These are phyloP conservation scores for Alligator sinensis DNA, from an alignment of 2,113 vertebrate genomes.

Conservation along the genomic window DNA sequence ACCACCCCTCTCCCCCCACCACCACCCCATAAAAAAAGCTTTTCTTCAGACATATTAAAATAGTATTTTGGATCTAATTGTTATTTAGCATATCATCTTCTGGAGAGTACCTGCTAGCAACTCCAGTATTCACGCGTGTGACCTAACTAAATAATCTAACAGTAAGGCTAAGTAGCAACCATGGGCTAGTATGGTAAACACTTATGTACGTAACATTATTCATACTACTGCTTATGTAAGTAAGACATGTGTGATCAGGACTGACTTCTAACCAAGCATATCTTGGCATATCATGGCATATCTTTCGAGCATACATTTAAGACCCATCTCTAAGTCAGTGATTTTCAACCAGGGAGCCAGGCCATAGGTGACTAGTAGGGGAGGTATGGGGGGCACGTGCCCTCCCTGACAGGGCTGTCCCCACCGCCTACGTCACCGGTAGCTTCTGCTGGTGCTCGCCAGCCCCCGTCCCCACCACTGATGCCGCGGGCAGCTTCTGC, in stretches of 20 bases:
- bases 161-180: not conserved
- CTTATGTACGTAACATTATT: not conserved
- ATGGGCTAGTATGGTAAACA: not conserved
- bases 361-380: too few species aligned
- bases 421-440: accelerated
- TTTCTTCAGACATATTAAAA: not conserved
- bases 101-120: not conserved
- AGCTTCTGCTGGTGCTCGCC: accelerated
- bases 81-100: not conserved
- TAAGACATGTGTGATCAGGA: not conserved
- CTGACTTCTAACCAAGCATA: not conserved
- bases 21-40: too few species aligned
- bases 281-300: too few species aligned
- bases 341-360: too few species aligned
- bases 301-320: not conserved
- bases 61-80: not conserved
- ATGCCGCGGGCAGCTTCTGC: accelerated
- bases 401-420: too few species aligned
- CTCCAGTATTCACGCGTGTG: not conserved
- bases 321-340: not conserved
- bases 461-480: accelerated
- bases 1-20: too few species aligned
- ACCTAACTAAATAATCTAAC: not conserved
- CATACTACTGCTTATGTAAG: not conserved
- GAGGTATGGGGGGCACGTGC: accelerated